A percentile compares a stretch with the other conserved stretches of the same genome.
These are phyloP conservation scores for Andinoacara biseriatus DNA, from an alignment of 2,113 vertebrate species.

Conservation along the genomic window DNA sequence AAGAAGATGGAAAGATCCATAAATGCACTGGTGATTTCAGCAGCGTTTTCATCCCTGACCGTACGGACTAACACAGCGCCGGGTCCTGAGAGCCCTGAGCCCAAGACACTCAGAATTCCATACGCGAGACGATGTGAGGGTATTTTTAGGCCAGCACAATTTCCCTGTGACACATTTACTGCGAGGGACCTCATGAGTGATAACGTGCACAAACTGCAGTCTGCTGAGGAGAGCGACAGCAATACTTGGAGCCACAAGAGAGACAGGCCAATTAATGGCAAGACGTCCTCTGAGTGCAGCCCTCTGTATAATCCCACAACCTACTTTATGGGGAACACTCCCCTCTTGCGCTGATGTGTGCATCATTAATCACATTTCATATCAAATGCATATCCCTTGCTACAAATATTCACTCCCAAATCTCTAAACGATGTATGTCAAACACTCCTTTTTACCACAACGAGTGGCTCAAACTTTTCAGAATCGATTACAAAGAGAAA, in stretches of 20 bases:
- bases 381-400: conserved; percentile 61
- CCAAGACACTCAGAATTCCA: conserved; percentile 30
- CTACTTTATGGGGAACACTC: conserved; percentile 42
- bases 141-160: conserved; percentile 72
- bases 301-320: conserved; percentile 65
- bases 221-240: conserved; percentile 57
- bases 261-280: conserved; percentile 68
- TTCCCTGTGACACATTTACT: conserved; percentile 67
- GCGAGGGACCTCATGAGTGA: conserved; percentile 64
- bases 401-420: conserved; percentile 47
- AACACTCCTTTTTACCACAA: conserved; percentile 12
- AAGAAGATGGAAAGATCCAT: neutral
- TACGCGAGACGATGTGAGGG: conserved; percentile 21
- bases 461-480: conserved; percentile 34
- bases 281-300: conserved; percentile 54
- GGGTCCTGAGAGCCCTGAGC: neutral
- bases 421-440: conserved; percentile 34
- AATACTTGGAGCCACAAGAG: conserved; percentile 60
- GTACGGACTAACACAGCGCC: neutral
- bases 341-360: conserved; percentile 46
- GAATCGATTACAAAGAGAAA: conserved; percentile 12
- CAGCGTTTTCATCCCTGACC: conserved; percentile 19
- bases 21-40: conserved; percentile 12
- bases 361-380: conserved; percentile 71
- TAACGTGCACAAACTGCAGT: conserved; percentile 56